Evolutionary conservation across 2,888 invertebrate species (phyloP).

Genomic region (Xestia sexstrigata): DNA sequence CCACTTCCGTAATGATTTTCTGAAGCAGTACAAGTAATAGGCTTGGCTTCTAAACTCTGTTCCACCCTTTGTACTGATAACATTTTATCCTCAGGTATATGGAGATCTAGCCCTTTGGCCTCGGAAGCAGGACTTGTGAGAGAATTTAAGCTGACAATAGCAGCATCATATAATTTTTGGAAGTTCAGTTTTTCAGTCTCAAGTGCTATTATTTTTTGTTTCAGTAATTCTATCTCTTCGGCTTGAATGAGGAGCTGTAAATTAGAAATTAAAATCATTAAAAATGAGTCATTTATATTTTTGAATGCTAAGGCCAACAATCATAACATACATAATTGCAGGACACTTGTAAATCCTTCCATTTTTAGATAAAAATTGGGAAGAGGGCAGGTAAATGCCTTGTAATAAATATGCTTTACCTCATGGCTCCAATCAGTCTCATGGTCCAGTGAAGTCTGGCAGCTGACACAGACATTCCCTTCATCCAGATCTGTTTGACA

Average conservation of each 20-base stretch:
- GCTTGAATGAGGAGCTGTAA: constrained; percentile 87
- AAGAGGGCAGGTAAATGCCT: not conserved
- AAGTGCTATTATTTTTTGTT: constrained; percentile 88
- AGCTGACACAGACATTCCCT: constrained; percentile 84
- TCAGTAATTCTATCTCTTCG: constrained; percentile 90
- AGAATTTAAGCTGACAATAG: constrained; percentile 87
- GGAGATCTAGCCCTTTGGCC: constrained; percentile 79
- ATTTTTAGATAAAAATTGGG: not conserved
- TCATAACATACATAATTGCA: not conserved
- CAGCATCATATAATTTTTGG: constrained; percentile 89
- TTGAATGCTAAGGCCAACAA: not conserved
- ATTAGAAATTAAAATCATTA: not conserved
- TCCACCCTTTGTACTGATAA: constrained; percentile 70
- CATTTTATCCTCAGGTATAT: constrained; percentile 81
- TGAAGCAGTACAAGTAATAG: constrained; percentile 84
- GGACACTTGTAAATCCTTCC: not conserved
- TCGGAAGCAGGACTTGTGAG: constrained; percentile 86
- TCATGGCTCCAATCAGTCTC: constrained; percentile 87
- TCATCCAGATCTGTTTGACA: constrained; percentile 89
- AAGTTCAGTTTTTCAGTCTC: constrained; percentile 91
- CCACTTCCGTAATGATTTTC: constrained; percentile 89
- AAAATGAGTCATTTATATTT: not conserved
- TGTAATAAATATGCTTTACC: constrained; percentile 69
- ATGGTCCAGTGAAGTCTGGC: constrained; percentile 81
- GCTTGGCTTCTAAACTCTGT: constrained; percentile 74